These are phyloP conservation scores for Rachycentron canadum DNA, from an alignment of 2,797 vertebrate genomes.

Conservation along the genomic window DNA sequence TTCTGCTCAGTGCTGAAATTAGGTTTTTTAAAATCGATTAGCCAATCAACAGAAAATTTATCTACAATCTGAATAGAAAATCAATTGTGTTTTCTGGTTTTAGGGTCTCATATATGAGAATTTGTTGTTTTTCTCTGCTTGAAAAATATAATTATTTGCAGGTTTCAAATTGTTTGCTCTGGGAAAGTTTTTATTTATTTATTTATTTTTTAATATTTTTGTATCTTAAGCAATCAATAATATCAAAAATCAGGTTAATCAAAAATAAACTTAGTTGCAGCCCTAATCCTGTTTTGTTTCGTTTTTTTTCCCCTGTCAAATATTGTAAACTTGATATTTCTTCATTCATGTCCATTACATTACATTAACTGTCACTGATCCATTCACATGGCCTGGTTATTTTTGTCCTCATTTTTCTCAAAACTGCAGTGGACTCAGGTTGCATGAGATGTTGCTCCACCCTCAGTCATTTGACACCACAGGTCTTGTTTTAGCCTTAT, in stretches of 20 bases:
- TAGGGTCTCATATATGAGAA: slow-evolving; percentile 22
- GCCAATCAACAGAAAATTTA: slow-evolving; percentile 22
- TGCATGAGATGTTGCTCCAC: slow-evolving; percentile 43
- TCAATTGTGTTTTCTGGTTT: slow-evolving; percentile 21
- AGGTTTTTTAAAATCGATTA: slow-evolving; percentile 45
- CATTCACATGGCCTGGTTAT: background rate
- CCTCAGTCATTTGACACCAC: slow-evolving; percentile 57
- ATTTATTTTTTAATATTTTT: slow-evolving; percentile 11
- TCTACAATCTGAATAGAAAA: slow-evolving; percentile 19
- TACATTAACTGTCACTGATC: background rate
- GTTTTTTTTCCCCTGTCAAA: background rate
- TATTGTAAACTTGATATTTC: background rate
- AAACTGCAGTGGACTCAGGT: slow-evolving; percentile 40
- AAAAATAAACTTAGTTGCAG: background rate
- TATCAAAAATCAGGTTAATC: slow-evolving; percentile 27
- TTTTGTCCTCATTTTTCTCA: slow-evolving; percentile 23
- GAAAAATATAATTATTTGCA: slow-evolving; percentile 19
- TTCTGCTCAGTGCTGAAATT: slow-evolving; percentile 17
- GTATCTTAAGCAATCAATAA: slow-evolving; percentile 6
- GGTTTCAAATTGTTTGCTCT: slow-evolving; percentile 16
- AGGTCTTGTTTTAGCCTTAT: slow-evolving; percentile 54
- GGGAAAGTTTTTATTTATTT: too few species aligned
- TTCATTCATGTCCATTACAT: background rate
- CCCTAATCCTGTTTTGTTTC: background rate
- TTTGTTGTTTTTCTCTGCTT: slow-evolving; percentile 11